Percentiles rank a stretch among this genome's conserved stretches.
phyloP scores from a whole-genome alignment of 64 coral and sea anemone genomes.

The Actinia equina region DNA sequence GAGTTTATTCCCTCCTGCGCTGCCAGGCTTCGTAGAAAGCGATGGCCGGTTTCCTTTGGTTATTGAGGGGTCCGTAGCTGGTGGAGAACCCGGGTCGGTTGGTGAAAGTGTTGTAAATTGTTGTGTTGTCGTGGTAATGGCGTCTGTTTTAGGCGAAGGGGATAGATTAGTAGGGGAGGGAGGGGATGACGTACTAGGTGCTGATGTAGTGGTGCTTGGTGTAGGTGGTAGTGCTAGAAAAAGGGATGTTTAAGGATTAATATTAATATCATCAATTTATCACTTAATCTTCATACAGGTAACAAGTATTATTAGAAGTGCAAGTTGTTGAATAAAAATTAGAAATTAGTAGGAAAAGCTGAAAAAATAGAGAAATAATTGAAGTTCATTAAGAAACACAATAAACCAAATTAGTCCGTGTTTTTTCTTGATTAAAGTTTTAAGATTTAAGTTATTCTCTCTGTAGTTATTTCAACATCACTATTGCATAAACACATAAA shows the following conservation, averaged over 20 bases:
- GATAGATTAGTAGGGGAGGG: neutral
- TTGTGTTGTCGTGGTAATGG: neutral
- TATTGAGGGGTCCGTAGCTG: neutral
- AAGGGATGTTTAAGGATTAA: neutral
- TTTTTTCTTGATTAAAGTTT: too few species aligned
- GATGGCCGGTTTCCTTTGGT: neutral
- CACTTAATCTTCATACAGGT: neutral
- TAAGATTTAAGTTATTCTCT: too few species aligned
- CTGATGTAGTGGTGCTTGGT: neutral
- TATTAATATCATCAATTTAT: neutral
- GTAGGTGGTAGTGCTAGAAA: slow-evolving; percentile 1
- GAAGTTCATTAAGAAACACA: too few species aligned
- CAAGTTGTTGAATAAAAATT: neutral
- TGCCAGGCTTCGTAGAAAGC: neutral
- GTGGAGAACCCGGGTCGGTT: neutral
- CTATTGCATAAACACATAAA: too few species aligned
- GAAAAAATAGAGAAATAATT: neutral
- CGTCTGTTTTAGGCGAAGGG: neutral
- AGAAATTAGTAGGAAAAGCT: neutral
- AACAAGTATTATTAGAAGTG: neutral
- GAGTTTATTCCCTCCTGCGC: neutral
- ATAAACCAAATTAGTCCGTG: too few species aligned
- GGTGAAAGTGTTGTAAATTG: neutral
- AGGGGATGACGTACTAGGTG: neutral
- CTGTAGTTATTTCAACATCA: too few species aligned